Base-by-base conservation (phyloP, 2,888 invertebrate species). In the Aleiodes alternator region DNA sequence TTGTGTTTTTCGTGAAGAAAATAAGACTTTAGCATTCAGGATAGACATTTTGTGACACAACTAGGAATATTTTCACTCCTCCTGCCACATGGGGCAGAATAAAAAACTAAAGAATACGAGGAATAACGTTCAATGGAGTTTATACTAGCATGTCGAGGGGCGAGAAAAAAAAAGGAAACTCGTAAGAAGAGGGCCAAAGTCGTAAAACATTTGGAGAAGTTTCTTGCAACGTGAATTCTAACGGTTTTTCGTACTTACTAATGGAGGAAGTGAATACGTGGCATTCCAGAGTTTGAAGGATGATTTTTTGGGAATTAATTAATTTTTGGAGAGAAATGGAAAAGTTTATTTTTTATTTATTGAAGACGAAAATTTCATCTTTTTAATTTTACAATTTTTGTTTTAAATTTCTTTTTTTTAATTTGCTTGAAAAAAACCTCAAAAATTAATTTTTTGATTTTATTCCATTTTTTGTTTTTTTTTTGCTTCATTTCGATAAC, bases 401-500 rank as follows among this genome's bases (percentile, higher is more conserved):
- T 23, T 23, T 23, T 23, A 23, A 23, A 23, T 23, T 23, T 23
- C 23, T 23, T 23, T 23, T 23, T 23, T 23, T 23, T 23, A n/a
- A n/a, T n/a, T n/a, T n/a, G n/a, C n/a, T n/a, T n/a, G n/a, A n/a
- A n/a, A n/a, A n/a, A n/a, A 34, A 6, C 34, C 34, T 34, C 34
- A 34, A 34, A 34, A 12, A 7, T 4, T 3, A 34, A 34, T 3
- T 6, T 34, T 3, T 1, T 34, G 34, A 34, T 34, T 34, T 6
- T 6, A 34, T 34, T 34, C 4, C 4, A 34, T 34, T 34, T 34
- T 29, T 14, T 4, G 6, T 31, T 59, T 59, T 59, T 29, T 4
- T 7, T 80, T 76, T 71, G 57, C 50, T 55, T 79, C 75, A 82
- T 82, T 80, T 74, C 11, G 43, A 0, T 11, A 43, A 43, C 43